Conservation (phyloP, 2,797 vertebrate species). For the Bovichtus variegatus region DNA sequence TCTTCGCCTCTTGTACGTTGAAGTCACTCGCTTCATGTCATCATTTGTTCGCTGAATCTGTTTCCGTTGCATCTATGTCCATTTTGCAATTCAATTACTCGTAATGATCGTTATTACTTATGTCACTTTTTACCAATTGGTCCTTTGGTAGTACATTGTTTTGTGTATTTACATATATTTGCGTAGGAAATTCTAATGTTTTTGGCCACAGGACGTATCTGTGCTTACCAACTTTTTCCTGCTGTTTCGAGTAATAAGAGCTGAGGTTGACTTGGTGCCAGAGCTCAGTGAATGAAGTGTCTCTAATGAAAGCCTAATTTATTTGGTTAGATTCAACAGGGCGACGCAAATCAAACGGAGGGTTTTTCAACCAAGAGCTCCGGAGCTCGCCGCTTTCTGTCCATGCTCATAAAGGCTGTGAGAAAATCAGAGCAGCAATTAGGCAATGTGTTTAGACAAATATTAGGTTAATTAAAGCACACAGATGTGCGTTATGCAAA, state of each 20-base stretch:
- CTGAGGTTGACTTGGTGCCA: neutral
- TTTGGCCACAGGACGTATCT: neutral
- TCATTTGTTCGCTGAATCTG: too few relatives aligned
- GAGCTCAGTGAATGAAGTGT: neutral
- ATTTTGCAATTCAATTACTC: neutral
- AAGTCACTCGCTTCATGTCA: too few relatives aligned
- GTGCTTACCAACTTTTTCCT: neutral
- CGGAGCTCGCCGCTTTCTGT: conserved; percentile 45
- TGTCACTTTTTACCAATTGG: neutral
- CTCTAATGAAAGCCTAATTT: conserved; percentile 33
- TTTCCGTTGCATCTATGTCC: too few relatives aligned
- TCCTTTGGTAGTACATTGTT: neutral
- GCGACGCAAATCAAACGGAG: conserved; percentile 7
- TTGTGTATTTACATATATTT: neutral
- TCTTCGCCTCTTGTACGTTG: too few relatives aligned
- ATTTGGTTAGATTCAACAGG: conserved; percentile 24
- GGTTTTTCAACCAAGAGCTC: conserved; percentile 8
- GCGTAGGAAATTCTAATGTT: neutral
- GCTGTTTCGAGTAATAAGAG: neutral
- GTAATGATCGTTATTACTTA: neutral
- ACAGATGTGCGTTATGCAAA: conserved; percentile 86
- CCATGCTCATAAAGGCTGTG: conserved; percentile 36
- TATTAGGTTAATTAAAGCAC: conserved; percentile 81
- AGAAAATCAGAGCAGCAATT: conserved; percentile 71
- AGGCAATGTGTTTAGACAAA: conserved; percentile 70